Conservation (phyloP, 2,113 vertebrate species). For the Neofelis nebulosa region DNA sequence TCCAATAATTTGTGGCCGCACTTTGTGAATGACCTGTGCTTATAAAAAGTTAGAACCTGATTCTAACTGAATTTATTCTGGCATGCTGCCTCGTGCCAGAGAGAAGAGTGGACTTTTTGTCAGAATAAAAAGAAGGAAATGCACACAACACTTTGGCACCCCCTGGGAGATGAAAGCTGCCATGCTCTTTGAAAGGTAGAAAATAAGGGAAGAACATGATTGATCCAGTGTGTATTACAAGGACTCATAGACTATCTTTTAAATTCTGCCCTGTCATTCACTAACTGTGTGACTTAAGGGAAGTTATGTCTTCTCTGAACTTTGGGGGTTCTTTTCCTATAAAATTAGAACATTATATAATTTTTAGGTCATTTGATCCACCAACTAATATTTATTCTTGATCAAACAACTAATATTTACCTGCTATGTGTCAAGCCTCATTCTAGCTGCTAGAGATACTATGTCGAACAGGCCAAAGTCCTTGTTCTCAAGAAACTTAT, state of each 20-base stretch:
- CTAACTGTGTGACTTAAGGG: background rate
- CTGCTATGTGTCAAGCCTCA: background rate
- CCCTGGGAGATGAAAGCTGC: background rate
- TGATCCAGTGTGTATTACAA: background rate
- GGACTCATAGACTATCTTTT: background rate
- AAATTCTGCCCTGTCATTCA: background rate
- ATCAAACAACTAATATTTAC: background rate
- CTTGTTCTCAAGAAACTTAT: background rate
- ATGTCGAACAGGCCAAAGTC: background rate
- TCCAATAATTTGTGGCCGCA: background rate
- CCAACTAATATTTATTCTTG: background rate
- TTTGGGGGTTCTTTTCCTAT: background rate
- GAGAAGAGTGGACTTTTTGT: background rate
- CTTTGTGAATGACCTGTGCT: background rate
- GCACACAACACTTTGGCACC: background rate
- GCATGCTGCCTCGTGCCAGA: background rate
- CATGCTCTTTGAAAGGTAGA: background rate
- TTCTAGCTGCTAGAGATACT: background rate
- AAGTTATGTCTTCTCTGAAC: background rate
- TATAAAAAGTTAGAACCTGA: background rate
- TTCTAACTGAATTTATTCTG: background rate
- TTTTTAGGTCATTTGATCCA: background rate
- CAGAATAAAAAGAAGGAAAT: background rate
- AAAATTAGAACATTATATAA: background rate
- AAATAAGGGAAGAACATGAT: background rate